These are phyloP conservation scores for Pituophis catenifer DNA, from an alignment of 2,113 vertebrate genomes.

Conservation along the genomic window DNA sequence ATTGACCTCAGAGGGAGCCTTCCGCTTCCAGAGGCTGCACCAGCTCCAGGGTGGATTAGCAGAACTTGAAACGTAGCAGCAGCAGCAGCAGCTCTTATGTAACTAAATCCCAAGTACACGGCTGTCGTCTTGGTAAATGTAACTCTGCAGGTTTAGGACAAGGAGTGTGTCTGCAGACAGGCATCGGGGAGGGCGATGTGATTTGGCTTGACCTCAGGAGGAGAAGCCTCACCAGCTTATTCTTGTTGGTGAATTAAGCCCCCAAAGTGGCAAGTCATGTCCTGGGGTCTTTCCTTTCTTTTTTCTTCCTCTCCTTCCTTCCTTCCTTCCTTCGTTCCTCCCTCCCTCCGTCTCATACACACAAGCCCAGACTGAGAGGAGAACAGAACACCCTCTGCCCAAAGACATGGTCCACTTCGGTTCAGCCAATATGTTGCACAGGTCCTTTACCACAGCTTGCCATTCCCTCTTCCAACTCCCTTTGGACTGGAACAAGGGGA, in stretches of 20 bases:
- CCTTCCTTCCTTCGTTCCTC: neutral
- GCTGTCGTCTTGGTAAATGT: slow-evolving; percentile 80
- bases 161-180: slow-evolving; percentile 55
- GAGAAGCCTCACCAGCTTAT: slow-evolving; percentile 42
- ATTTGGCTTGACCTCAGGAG: neutral
- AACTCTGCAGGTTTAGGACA: slow-evolving; percentile 77
- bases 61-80: slow-evolving; percentile 66
- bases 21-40: slow-evolving; percentile 18
- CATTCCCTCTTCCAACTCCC: neutral
- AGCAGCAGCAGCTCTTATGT: slow-evolving; percentile 72
- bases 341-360: too few species aligned
- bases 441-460: neutral
- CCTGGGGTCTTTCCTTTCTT: neutral
- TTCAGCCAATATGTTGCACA: neutral
- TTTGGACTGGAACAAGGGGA: neutral
- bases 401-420: neutral
- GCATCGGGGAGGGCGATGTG: slow-evolving; percentile 39
- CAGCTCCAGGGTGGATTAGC: slow-evolving; percentile 68
- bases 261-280: neutral
- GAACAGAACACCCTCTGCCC: neutral
- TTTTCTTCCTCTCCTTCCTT: neutral
- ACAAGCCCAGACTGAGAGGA: neutral
- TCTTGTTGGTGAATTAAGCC: neutral
- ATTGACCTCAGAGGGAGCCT: neutral
- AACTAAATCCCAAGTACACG: slow-evolving; percentile 76